Percentiles rank a stretch among this genome's conserved stretches.
These are phyloP conservation scores for Stenodema calcarata DNA, from an alignment of 2,888 invertebrate species.

Conservation along the genomic window DNA sequence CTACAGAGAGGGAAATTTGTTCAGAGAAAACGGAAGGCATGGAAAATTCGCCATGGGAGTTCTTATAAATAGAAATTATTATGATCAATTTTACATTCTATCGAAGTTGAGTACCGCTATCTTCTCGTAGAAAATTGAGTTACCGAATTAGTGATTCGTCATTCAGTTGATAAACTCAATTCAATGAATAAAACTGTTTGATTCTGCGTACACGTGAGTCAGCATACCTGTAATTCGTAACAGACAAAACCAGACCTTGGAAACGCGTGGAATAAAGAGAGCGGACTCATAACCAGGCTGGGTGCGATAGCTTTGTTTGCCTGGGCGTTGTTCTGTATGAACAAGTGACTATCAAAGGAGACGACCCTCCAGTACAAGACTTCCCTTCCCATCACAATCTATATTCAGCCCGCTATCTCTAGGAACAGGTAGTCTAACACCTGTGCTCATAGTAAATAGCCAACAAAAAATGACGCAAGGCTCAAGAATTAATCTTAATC, in stretches of 20 bases:
- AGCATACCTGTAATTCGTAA: no score
- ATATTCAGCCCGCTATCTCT: not conserved
- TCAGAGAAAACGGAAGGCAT: no score
- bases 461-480: not conserved
- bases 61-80: no score
- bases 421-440: not conserved
- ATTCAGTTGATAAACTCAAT: no score
- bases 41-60: no score
- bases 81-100: no score
- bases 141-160: no score
- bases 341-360: slow-evolving; percentile 19
- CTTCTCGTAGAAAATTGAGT: no score
- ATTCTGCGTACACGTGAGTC: no score
- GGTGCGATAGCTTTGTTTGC: slow-evolving; percentile 3
- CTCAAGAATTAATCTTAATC: not conserved
- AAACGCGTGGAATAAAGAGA: not conserved
- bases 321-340: not conserved
- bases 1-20: no score
- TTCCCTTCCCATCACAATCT: not conserved
- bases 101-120: no score
- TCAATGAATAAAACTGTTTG: no score
- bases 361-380: not conserved
- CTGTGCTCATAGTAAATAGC: not conserved
- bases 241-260: not conserved
- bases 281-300: not conserved